phyloP scores from a whole-genome alignment of 2,113 vertebrate genomes.

The Daphoenositta chrysoptera region DNA sequence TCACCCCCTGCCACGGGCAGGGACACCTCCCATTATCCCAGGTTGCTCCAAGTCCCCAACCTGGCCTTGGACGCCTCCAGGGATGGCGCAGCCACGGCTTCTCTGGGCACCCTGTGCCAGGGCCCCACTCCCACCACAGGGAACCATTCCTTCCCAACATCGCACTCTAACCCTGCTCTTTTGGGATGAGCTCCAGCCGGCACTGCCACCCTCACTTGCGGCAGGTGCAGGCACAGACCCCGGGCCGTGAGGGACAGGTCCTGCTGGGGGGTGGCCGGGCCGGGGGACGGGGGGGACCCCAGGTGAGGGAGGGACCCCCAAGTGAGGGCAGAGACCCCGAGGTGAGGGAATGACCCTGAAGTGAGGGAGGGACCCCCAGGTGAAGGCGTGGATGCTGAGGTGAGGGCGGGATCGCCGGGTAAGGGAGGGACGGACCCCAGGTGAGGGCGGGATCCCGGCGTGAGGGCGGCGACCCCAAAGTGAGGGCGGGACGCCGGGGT shows the following conservation, averaged over 20 bases:
- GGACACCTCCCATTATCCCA: not conserved
- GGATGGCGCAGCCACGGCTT: not conserved
- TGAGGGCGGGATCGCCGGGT: too few species aligned
- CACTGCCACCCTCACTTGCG: not conserved
- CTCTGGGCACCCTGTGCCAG: not conserved
- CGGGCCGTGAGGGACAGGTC: not conserved
- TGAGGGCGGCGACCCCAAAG: not conserved
- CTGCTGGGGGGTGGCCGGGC: not conserved
- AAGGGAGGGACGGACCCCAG: too few species aligned
- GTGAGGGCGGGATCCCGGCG: not conserved
- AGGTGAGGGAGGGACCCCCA: not conserved
- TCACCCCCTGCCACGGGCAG: not conserved
- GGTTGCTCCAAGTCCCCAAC: not conserved
- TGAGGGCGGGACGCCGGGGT: too few species aligned
- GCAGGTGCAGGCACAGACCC: not conserved
- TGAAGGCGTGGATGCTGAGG: too few species aligned
- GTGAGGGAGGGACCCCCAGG: not conserved
- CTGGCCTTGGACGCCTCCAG: not conserved
- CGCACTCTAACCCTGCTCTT: rapidly evolving
- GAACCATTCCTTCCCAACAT: not conserved
- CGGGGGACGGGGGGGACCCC: too few species aligned
- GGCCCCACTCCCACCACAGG: rapidly evolving
- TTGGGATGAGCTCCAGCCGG: not conserved
- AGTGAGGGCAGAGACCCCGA: not conserved
- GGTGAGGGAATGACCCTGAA: not conserved